Percentiles rank a stretch among this genome's conserved stretches.
phyloP scores from a whole-genome alignment of 2,797 vertebrate species.

The Myotis myotis region DNA sequence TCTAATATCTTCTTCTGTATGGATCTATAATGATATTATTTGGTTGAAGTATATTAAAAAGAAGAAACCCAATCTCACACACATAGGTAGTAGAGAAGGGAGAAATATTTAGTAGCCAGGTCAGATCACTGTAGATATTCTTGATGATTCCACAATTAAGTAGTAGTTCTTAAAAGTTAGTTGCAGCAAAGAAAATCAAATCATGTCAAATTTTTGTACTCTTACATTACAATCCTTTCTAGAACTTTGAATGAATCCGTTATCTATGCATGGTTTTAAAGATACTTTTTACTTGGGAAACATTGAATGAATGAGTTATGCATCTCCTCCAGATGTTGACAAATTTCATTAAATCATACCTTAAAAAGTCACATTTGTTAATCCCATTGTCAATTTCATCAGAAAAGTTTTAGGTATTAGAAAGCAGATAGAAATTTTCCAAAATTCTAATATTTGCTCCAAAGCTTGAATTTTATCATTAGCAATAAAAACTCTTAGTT shows the following conservation, averaged over 20 bases:
- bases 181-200: constrained; percentile 21
- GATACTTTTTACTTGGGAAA: neutral
- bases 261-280: neutral
- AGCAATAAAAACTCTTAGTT: neutral
- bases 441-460: neutral
- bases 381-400: neutral
- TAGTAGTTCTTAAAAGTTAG: neutral
- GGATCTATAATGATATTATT: neutral
- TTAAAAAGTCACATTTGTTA: neutral
- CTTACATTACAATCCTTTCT: neutral
- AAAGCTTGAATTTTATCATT: constrained; percentile 13
- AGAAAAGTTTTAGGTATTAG: neutral
- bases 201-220: neutral
- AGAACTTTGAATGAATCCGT: neutral
- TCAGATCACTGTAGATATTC: neutral
- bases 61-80: neutral
- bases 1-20: neutral
- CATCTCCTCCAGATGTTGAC: neutral
- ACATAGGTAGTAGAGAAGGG: neutral
- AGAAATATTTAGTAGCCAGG: neutral
- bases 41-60: neutral
- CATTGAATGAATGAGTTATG: neutral
- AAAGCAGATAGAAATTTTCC: neutral
- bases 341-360: neutral
- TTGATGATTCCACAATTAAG: neutral